These are phyloP conservation scores for Lathronympha strigana DNA, from an alignment of 2,888 invertebrate genomes.

Conservation along the genomic window DNA sequence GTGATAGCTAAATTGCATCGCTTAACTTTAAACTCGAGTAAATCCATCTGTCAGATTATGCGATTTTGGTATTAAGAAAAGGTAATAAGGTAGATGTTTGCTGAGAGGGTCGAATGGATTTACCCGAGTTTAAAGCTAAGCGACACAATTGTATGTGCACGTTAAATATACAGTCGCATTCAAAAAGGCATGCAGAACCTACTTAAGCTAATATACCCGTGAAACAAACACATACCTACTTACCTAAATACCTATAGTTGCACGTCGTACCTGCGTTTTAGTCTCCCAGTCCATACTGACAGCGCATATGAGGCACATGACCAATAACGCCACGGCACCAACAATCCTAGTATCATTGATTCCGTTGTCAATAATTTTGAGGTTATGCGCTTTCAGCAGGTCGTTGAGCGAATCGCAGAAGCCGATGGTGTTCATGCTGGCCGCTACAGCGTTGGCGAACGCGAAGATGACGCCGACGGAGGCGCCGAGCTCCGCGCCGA, in stretches of 20 bases:
- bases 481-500: slow-evolving; percentile 97
- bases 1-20: no score
- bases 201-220: no score
- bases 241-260: background rate
- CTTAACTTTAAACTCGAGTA: no score
- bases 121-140: no score
- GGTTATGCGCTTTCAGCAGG: slow-evolving; percentile 81
- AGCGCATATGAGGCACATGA: slow-evolving; percentile 91
- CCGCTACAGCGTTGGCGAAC: slow-evolving; percentile 95
- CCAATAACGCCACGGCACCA: slow-evolving; percentile 87
- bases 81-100: no score
- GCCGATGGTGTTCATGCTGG: slow-evolving; percentile 96
- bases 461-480: slow-evolving; percentile 96
- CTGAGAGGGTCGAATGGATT: no score
- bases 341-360: slow-evolving; percentile 91
- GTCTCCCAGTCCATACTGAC: slow-evolving; percentile 97
- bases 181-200: no score
- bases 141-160: no score
- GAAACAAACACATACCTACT: no score
- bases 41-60: no score
- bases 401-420: slow-evolving; percentile 94
- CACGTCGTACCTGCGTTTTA: slow-evolving; percentile 85
- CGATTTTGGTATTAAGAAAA: no score
- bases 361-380: slow-evolving; percentile 86
- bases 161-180: no score